Conservation (phyloP, 1,140 invertebrate genomes). For the Steinernema khuongi region DNA sequence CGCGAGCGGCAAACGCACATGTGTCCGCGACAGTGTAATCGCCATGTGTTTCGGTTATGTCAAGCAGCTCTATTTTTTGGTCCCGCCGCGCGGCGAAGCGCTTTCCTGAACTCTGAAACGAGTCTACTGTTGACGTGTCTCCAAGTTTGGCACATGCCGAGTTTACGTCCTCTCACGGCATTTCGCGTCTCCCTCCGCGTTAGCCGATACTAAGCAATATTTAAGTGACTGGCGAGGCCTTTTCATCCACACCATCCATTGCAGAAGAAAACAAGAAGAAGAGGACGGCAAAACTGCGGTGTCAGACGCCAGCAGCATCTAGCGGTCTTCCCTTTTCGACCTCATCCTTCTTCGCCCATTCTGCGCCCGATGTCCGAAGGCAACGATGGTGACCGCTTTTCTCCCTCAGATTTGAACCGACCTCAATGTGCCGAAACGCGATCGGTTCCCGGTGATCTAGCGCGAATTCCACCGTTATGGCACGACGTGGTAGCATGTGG, state of each 20-base stretch:
- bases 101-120: too few relatives aligned
- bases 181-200: too few relatives aligned
- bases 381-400: not conserved
- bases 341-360: not conserved
- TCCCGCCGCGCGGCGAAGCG: too few relatives aligned
- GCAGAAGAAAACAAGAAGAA: too few relatives aligned
- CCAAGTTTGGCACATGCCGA: too few relatives aligned
- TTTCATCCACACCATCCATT: too few relatives aligned
- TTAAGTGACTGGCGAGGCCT: too few relatives aligned
- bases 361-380: constrained; percentile 9
- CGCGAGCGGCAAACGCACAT: not conserved
- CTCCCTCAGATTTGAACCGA: not conserved
- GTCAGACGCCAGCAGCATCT: not conserved
- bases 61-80: not conserved
- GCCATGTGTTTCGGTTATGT: not conserved
- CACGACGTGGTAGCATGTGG: constrained; percentile 1
- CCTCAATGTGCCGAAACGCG: constrained; percentile 30
- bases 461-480: constrained; percentile 36
- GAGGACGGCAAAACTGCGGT: not conserved
- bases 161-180: too few relatives aligned
- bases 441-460: constrained; percentile 45
- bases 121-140: too few relatives aligned
- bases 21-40: not conserved
- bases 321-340: not conserved
- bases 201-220: too few relatives aligned